Conservation (phyloP, 2,888 invertebrate genomes). For the Sympetrum striolatum region DNA sequence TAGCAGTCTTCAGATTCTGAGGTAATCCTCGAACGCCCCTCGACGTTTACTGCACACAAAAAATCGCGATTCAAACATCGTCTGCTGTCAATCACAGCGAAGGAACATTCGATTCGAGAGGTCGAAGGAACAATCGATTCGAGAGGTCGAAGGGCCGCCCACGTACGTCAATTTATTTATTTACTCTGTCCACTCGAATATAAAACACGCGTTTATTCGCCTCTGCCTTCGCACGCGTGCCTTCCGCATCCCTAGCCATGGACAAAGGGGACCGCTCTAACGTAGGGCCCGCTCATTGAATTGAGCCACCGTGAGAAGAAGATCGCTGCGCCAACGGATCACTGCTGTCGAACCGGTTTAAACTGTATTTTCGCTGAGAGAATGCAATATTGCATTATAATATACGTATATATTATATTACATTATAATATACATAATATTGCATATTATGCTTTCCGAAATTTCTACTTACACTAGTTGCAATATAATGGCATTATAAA, state of each 20-base stretch:
- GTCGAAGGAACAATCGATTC: no score
- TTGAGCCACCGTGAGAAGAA: neutral
- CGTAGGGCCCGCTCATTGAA: neutral
- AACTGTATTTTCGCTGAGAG: no score
- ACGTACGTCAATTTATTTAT: neutral
- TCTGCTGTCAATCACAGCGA: no score
- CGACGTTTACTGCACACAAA: neutral
- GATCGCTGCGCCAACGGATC: neutral
- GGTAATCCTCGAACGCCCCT: no score
- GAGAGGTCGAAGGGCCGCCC: neutral
- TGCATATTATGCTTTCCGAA: no score
- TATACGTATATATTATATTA: no score
- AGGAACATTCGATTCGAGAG: neutral
- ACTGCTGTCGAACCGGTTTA: neutral
- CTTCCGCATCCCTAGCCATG: slow-evolving; percentile 7
- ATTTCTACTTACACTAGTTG: no score
- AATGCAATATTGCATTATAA: no score
- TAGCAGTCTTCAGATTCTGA: no score
- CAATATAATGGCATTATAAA: no score
- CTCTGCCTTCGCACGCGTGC: neutral
- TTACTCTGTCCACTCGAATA: neutral
- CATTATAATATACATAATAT: no score
- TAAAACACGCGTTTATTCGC: neutral
- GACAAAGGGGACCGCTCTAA: neutral
- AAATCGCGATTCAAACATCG: neutral